These are phyloP conservation scores for Eristalis tenax DNA, from an alignment of 2,888 invertebrate genomes.

Conservation along the genomic window DNA sequence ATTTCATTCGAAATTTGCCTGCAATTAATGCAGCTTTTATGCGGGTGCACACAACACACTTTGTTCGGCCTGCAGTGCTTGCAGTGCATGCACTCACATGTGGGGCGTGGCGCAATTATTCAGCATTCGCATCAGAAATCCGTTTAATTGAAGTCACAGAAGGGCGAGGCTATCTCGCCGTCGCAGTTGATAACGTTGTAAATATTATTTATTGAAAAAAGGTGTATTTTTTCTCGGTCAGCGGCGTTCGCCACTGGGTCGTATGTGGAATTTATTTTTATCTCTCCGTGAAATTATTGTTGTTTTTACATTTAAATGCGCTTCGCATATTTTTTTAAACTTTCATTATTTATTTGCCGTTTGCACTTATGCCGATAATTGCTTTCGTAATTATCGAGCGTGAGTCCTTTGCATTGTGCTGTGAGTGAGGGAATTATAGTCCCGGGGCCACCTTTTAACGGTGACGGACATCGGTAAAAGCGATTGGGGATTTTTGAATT, in stretches of 20 bases:
- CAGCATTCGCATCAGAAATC: slow-evolving; percentile 42
- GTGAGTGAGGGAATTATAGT: background rate
- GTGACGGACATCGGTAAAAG: too few species aligned
- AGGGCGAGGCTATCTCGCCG: background rate
- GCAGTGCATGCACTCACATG: background rate
- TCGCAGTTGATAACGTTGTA: slow-evolving; percentile 13
- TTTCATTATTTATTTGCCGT: background rate
- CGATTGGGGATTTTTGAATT: too few species aligned
- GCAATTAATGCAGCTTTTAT: slow-evolving; percentile 56
- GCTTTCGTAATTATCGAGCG: background rate
- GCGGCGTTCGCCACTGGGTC: background rate
- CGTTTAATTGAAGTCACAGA: slow-evolving; percentile 48
- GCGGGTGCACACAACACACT: background rate
- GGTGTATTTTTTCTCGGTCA: background rate
- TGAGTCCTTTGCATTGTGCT: background rate
- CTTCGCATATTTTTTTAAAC: background rate
- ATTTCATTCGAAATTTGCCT: slow-evolving; percentile 37
- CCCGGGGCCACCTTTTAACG: too few species aligned
- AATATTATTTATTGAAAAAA: slow-evolving; percentile 11
- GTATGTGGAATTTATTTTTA: background rate
- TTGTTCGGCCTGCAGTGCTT: background rate
- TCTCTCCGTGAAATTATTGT: background rate
- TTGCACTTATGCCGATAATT: background rate
- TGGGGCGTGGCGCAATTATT: slow-evolving; percentile 31
- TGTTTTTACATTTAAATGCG: background rate